Base-by-base conservation (phyloP, 2,888 invertebrate genomes). In the Calliscelio sp. region DNA sequence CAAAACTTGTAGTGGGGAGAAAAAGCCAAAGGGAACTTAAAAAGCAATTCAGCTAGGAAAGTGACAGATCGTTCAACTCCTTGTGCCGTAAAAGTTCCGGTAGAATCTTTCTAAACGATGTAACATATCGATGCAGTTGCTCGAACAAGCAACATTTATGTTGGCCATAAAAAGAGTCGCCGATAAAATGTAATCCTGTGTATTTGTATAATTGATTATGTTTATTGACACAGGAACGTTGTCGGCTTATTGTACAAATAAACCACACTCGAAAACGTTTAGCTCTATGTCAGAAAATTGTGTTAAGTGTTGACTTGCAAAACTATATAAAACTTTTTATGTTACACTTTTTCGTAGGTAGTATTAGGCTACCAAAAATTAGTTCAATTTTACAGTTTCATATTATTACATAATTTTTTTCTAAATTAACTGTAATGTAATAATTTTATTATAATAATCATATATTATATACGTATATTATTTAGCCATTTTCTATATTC, bases 41-140 rank as follows among this genome's bases (percentile, higher is more conserved):
- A 81, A 81, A 85, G 84, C 81, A 38, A 85, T 81, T 78, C 74
- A 24, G 38, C 53, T 68, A 68, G 66, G 65, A 81, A 78, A 78
- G 81, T 84, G 81, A 85, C 81, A 81, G 85, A 78, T 35, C 35
- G 57, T 32, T 57, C 35, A 14, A 57, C 32, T 57, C 35, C 14
- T n/a, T 28, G 57, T 32, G 35, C 20, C 57, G 57, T 57, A 57
- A 57, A 70, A 70, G 57, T 57, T 68, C 25, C 44, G 25, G 68
- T 32, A 41, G n/a, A 28, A 61, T 51, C 46, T 59, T 41, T 53
- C 46, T 28, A 55, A 63, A 63, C 49, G 16, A 18, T 71, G 57
- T 25, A 49, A 55, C 32, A 61, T 66, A 44, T 63, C 28, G 55
- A 41, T 65, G 28, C 49, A 53, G 18, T 55, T 28, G 32, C 55